Evolutionary conservation across 2,113 vertebrate genomes (phyloP).

Genomic region (Triplophysa siluroides): DNA sequence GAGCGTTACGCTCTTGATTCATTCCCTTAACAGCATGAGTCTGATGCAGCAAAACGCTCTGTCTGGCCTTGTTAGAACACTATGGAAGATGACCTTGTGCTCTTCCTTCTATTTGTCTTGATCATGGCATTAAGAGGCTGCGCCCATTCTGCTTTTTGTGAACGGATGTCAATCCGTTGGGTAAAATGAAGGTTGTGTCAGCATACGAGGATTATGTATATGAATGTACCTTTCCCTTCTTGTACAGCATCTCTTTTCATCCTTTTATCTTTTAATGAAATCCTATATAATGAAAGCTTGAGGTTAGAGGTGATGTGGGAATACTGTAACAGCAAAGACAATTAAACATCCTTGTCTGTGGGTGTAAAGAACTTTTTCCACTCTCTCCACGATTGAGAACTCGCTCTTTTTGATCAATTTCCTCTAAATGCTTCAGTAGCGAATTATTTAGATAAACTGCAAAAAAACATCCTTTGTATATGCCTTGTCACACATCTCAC

Average conservation of each 20-base stretch:
- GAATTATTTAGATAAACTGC: background rate
- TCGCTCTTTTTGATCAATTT: background rate
- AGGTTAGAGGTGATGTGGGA: slow-evolving; percentile 12
- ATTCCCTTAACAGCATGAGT: slow-evolving; percentile 59
- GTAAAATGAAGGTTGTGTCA: slow-evolving; percentile 29
- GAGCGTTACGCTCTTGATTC: slow-evolving; percentile 69
- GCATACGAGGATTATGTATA: slow-evolving; percentile 4
- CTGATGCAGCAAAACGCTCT: slow-evolving; percentile 55
- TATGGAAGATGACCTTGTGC: slow-evolving; percentile 68
- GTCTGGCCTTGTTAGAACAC: slow-evolving; percentile 67
- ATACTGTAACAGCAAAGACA: no score
- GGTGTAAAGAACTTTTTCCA: background rate
- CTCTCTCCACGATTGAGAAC: background rate
- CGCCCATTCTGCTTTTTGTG: slow-evolving; percentile 54
- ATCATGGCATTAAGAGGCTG: slow-evolving; percentile 73
- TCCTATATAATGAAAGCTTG: background rate
- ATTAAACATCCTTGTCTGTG: no score
- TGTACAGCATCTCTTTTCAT: background rate
- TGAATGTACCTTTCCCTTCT: background rate
- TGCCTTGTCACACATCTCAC: background rate
- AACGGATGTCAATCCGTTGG: slow-evolving; percentile 52
- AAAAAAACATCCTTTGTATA: background rate
- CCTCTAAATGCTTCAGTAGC: background rate
- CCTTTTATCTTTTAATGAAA: slow-evolving; percentile 35
- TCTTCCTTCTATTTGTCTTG: slow-evolving; percentile 72